Conservation (phyloP, 2,888 invertebrate species). For the Apomyelois bistriatella region DNA sequence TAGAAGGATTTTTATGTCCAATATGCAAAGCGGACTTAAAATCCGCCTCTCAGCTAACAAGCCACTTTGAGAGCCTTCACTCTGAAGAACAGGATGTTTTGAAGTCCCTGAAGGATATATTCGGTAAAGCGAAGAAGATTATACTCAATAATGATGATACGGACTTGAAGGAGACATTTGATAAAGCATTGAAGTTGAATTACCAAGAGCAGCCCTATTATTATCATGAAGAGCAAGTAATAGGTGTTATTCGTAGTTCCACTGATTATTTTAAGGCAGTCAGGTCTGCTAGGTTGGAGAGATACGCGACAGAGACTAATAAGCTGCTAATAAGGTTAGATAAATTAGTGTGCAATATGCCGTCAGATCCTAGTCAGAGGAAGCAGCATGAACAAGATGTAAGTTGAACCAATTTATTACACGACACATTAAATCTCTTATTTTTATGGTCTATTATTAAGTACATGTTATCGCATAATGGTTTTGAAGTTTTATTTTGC, state of each 20-base stretch:
- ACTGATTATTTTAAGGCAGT: slow-evolving; percentile 88
- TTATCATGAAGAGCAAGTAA: slow-evolving; percentile 76
- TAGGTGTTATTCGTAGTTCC: slow-evolving; percentile 83
- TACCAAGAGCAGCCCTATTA: slow-evolving; percentile 54
- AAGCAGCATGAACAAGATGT: slow-evolving; percentile 87
- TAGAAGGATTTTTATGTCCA: slow-evolving; percentile 97
- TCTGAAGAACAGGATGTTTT: slow-evolving; percentile 92
- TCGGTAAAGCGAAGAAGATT: slow-evolving; percentile 94
- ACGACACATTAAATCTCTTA: too few relatives aligned
- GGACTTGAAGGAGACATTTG: slow-evolving; percentile 80
- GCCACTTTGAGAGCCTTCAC: slow-evolving; percentile 94
- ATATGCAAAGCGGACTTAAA: slow-evolving; percentile 95
- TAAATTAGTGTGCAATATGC: slow-evolving; percentile 91
- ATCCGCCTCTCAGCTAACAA: slow-evolving; percentile 89
- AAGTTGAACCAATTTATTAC: slow-evolving; percentile 67
- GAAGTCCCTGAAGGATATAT: slow-evolving; percentile 89
- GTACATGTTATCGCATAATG: too few relatives aligned
- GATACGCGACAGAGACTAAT: slow-evolving; percentile 96
- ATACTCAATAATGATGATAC: slow-evolving; percentile 86
- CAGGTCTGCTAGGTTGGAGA: slow-evolving; percentile 84
- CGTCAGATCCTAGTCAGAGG: slow-evolving; percentile 84
- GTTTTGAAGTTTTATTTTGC: too few relatives aligned
- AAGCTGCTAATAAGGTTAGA: slow-evolving; percentile 96
- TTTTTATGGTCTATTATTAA: too few relatives aligned
- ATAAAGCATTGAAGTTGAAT: slow-evolving; percentile 70